Conservation (phyloP, 2,797 vertebrate genomes). For the Chrysocyon brachyurus region DNA sequence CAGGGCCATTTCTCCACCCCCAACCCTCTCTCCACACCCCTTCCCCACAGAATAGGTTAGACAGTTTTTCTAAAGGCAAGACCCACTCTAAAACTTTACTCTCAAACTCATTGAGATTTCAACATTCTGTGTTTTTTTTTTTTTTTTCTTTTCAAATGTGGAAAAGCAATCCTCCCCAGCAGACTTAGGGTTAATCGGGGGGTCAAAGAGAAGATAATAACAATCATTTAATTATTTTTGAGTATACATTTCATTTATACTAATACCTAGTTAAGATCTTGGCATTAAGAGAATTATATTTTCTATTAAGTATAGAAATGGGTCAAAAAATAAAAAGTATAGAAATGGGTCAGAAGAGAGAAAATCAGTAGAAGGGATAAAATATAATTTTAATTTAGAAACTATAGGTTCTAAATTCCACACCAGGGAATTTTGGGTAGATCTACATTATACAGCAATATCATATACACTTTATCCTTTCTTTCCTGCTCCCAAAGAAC, state of each 20-base stretch:
- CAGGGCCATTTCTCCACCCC: no score
- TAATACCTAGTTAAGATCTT: background rate
- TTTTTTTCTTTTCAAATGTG: background rate
- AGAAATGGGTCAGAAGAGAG: background rate
- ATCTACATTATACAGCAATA: background rate
- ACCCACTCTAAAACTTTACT: background rate
- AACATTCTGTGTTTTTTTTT: background rate
- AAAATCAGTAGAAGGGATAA: background rate
- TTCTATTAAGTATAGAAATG: background rate
- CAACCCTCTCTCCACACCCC: fast-evolving
- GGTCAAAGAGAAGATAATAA: background rate
- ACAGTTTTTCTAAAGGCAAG: background rate
- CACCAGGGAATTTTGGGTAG: background rate
- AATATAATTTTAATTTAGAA: constrained; percentile 8
- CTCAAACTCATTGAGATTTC: background rate
- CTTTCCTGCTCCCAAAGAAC: background rate
- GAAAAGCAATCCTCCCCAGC: background rate
- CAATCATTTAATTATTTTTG: background rate
- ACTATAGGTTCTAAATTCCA: background rate
- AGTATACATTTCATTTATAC: background rate
- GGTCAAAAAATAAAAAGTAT: background rate
- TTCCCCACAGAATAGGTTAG: background rate
- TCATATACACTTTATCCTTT: background rate
- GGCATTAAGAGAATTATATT: background rate
- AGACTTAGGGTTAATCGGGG: background rate